A percentile compares a stretch with the other conserved stretches of the same genome.
These are phyloP conservation scores for Xestia rhomboidea DNA, from an alignment of 2,888 invertebrate species.

Conservation along the genomic window DNA sequence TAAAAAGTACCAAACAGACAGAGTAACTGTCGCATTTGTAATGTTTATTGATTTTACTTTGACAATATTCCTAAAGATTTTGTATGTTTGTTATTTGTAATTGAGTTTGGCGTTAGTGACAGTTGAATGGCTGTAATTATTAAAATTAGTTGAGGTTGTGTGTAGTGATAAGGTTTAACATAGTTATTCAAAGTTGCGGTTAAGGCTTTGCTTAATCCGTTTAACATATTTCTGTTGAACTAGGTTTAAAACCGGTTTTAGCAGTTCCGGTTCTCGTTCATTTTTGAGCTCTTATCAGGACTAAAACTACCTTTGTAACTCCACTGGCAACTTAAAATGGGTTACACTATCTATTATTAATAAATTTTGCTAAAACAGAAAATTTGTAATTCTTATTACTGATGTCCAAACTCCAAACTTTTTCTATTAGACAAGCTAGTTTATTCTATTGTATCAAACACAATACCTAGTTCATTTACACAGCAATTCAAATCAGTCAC, in stretches of 20 bases:
- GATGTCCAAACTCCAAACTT: not conserved
- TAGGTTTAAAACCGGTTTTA: slow-evolving; percentile 9
- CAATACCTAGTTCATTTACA: slow-evolving; percentile 14
- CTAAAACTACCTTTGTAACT: not conserved
- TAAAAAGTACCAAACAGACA: not conserved
- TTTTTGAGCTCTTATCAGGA: not conserved
- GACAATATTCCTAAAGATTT: slow-evolving; percentile 15
- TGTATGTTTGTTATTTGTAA: slow-evolving; percentile 24
- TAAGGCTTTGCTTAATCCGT: not conserved
- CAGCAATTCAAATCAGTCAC: slow-evolving; percentile 31
- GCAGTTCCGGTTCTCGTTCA: not conserved
- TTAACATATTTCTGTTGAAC: slow-evolving; percentile 1
- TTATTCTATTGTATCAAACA: not conserved
- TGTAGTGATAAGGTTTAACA: not conserved
- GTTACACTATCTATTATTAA: not conserved
- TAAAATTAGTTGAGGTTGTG: not conserved
- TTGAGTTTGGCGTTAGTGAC: slow-evolving; percentile 17
- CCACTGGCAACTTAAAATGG: not conserved
- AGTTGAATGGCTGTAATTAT: slow-evolving; percentile 9
- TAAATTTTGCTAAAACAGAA: not conserved
- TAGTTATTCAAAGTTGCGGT: slow-evolving; percentile 1
- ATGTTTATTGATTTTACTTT: not conserved
- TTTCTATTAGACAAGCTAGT: not conserved
- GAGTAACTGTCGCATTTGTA: not conserved
- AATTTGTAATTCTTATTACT: not conserved